Percentiles rank a stretch among this genome's conserved stretches.
phyloP scores from a whole-genome alignment of 2,113 vertebrate species.

The Theropithecus gelada region DNA sequence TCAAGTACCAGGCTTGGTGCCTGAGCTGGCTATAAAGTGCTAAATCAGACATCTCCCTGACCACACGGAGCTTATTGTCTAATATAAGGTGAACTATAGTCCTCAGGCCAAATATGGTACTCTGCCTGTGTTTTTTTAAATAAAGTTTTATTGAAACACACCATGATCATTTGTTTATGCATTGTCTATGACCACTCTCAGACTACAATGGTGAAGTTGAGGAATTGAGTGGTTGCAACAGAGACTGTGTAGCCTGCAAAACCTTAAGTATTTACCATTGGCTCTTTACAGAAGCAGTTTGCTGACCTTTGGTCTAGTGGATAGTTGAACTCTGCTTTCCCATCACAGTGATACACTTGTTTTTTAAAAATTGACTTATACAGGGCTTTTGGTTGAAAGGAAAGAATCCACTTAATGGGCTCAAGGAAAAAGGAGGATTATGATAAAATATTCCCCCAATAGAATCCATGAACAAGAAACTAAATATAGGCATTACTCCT shows the following conservation, averaged over 20 bases:
- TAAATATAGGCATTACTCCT: not conserved
- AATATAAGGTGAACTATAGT: not conserved
- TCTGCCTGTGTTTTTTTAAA: not conserved
- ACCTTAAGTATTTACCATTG: not conserved
- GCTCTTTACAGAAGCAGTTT: not conserved
- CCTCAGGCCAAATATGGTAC: not conserved
- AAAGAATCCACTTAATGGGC: not conserved
- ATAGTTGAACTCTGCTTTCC: constrained; percentile 4
- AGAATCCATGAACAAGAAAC: not conserved
- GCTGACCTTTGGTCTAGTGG: not conserved
- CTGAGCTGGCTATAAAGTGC: not conserved
- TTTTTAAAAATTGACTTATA: not conserved
- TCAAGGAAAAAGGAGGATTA: not conserved
- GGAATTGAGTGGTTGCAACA: not conserved
- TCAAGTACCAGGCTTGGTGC: not conserved
- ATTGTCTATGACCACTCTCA: not conserved
- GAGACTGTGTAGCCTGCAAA: not conserved
- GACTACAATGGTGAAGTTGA: not conserved
- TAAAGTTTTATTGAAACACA: constrained; percentile 1
- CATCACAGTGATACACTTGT: not conserved
- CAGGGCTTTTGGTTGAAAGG: constrained; percentile 4
- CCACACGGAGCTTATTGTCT: not conserved
- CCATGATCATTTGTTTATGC: not conserved
- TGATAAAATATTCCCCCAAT: not conserved
- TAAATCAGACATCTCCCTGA: not conserved